These are phyloP conservation scores for Hermatobates lingyangjiaoensis DNA, from an alignment of 1,140 invertebrate species.

Conservation along the genomic window DNA sequence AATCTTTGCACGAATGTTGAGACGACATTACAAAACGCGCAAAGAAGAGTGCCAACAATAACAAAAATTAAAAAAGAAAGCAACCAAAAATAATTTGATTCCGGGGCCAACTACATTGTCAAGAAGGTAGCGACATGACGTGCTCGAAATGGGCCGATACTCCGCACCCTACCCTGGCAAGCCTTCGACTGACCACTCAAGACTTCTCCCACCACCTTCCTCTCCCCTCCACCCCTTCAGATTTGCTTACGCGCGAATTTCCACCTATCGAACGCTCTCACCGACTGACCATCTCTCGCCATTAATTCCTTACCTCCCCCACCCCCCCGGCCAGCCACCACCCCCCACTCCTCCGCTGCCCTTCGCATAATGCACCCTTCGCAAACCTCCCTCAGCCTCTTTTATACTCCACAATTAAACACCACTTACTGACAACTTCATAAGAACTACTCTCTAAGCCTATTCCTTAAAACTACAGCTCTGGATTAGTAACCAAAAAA, in stretches of 20 bases:
- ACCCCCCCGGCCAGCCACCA: too few species aligned
- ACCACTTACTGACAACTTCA: too few species aligned
- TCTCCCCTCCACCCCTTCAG: constrained; percentile 11
- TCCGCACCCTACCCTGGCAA: background rate
- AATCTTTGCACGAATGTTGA: constrained; percentile 38
- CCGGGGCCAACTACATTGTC: background rate
- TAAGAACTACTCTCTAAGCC: too few species aligned
- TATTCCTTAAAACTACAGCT: too few species aligned
- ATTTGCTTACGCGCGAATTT: constrained; percentile 9
- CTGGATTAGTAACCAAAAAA: too few species aligned
- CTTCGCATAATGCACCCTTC: too few species aligned
- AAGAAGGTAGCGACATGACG: constrained; percentile 11
- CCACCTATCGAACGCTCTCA: constrained; percentile 7
- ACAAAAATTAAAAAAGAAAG: background rate
- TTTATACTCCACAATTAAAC: too few species aligned
- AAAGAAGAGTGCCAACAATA: background rate
- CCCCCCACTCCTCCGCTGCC: too few species aligned
- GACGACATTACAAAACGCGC: background rate
- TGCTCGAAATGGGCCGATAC: background rate
- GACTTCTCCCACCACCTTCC: constrained; percentile 8
- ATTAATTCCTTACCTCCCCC: too few species aligned
- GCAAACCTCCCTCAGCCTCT: too few species aligned
- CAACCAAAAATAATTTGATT: background rate
- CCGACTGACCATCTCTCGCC: too few species aligned
- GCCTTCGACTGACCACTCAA: background rate